Evolutionary conservation across 2,888 invertebrate species (phyloP), one percentile per base, ranked within the genome.

Genomic region (Papilio gigon): DNA sequence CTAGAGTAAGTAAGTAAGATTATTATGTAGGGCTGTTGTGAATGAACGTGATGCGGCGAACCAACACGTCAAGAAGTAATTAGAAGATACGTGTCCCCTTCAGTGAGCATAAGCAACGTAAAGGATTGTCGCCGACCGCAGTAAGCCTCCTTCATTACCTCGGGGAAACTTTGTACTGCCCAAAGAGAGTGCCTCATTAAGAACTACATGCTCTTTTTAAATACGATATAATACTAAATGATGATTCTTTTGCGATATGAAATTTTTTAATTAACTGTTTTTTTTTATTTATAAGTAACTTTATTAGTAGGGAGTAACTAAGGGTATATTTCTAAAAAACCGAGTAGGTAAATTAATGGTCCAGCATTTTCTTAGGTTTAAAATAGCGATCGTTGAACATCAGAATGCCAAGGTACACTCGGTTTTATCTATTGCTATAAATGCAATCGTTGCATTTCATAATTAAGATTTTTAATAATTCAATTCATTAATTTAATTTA

Each of bases 41-140:
- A 50, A 47, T 66, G 27, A 53, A 35, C 25, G 25, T 40, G 47
- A 25, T 60, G 66, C 11, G 50, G 60, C 6, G 17, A 27, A 50
- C 60, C 56, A 27, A 60, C 66, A 60, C 30, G 60, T 60, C 58
- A 35, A 66, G 66, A 60, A 60, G 66, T 66, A 66, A 66, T 66
- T 66, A 66, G 37, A 50, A 27, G 59, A 60, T 60, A 66, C 47
- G 47, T 66, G 50, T 66, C 66, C 44, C 33, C 20, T 64, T 53
- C 53, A 53, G 25, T 50, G 47, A 50, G 60, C 59, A 22, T 37
- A 33, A 60, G 60, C 17, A 47, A 14, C 0, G 35, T 66, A 8
- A 35, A 37, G 47, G 66, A 50, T 66, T 25, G 47, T 60, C 50
- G 59, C 35, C 59, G 35, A 60, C 44, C 47, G 37, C 66, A 50